Evolutionary conservation across 2,797 vertebrate species (phyloP).

Genomic region (Gallinago nigripennis): DNA sequence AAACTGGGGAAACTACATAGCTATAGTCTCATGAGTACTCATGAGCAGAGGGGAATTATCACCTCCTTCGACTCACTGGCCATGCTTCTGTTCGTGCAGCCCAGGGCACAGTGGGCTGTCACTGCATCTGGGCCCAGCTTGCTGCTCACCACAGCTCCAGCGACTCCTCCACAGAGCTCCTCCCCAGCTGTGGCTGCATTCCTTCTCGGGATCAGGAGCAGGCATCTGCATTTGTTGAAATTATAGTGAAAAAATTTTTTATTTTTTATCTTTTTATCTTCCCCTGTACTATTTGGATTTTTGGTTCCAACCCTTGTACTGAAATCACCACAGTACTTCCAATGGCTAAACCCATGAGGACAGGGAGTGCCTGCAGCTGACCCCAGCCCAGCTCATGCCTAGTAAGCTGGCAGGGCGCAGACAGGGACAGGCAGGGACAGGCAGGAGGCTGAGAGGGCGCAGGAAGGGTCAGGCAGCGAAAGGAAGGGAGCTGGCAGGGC

Average conservation of each 20-base stretch:
- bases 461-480: too few relatives aligned
- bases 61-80: background rate
- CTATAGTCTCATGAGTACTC: accelerated
- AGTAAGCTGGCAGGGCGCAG: background rate
- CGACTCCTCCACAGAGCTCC: too few relatives aligned
- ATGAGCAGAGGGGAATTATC: background rate
- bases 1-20: accelerated
- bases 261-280: accelerated
- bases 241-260: accelerated
- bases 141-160: accelerated
- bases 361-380: background rate
- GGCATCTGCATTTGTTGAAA: too few relatives aligned
- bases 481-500: too few relatives aligned
- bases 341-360: background rate
- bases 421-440: too few relatives aligned
- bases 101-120: accelerated
- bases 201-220: too few relatives aligned
- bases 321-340: background rate
- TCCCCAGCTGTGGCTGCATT: background rate
- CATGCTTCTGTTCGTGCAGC: accelerated
- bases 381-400: accelerated
- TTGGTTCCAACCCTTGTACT: accelerated
- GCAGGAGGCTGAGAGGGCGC: too few relatives aligned
- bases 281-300: background rate
- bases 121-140: background rate